These are phyloP conservation scores for Osmerus mordax DNA, from an alignment of 2,113 vertebrate genomes.

Conservation along the genomic window DNA sequence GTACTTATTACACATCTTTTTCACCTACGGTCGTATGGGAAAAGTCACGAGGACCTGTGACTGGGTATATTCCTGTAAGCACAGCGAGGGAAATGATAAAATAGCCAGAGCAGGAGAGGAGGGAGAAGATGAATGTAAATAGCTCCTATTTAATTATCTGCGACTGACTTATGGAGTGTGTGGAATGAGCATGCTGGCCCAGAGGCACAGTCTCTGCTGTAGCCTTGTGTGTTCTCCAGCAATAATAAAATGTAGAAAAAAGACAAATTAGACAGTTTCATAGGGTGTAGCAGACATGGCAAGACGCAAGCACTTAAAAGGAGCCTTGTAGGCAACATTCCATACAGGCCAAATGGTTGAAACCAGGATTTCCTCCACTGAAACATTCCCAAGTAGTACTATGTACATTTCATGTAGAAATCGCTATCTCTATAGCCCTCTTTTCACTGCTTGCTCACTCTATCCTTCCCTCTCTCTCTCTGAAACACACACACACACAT, in stretches of 20 bases:
- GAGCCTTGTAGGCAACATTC: slow-evolving; percentile 66
- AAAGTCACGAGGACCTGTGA: neutral
- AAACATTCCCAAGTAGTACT: slow-evolving; percentile 67
- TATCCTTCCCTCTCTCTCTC: slow-evolving; percentile 42
- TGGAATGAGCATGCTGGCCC: slow-evolving; percentile 73
- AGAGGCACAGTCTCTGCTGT: slow-evolving; percentile 65
- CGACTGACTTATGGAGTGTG: slow-evolving; percentile 80
- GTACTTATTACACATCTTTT: too few species aligned
- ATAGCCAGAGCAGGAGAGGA: slow-evolving; percentile 60
- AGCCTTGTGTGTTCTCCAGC: slow-evolving; percentile 67
- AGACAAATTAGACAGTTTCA: slow-evolving; percentile 75
- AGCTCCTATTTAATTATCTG: slow-evolving; percentile 80
- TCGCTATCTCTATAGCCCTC: slow-evolving; percentile 48
- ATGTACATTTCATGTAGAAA: slow-evolving; percentile 35
- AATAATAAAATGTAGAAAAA: slow-evolving; percentile 69
- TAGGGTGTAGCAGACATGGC: slow-evolving; percentile 76
- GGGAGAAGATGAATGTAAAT: slow-evolving; percentile 72
- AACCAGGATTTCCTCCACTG: slow-evolving; percentile 67
- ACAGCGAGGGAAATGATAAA: slow-evolving; percentile 59
- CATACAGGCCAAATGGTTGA: slow-evolving; percentile 62
- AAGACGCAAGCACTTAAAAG: slow-evolving; percentile 69
- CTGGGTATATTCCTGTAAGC: neutral
- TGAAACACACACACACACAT: slow-evolving; percentile 23
- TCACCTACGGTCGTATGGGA: too few species aligned
- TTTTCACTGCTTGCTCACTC: neutral